Evolutionary conservation across 2,113 vertebrate genomes (phyloP), one percentile per base, ranked within the genome.

Genomic region (Haemorhous mexicanus): DNA sequence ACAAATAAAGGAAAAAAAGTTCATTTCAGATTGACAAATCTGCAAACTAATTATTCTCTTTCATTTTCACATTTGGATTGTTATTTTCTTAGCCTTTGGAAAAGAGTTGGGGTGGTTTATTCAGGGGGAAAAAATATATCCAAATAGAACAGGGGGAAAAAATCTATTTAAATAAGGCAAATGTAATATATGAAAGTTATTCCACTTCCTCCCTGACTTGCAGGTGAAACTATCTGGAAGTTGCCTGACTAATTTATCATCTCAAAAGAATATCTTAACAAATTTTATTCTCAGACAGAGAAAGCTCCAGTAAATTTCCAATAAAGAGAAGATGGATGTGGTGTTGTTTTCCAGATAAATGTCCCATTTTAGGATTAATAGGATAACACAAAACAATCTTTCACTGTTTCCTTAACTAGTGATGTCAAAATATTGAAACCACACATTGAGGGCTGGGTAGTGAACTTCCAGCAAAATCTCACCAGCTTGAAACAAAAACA

Each of bases 401-500:
- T 86, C 35, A 80, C 26, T 26, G 27, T 67, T 66, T 19, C 50
- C 79, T 80, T 67, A 83, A 74, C 41, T 6, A 64, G 20, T 1
- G 23, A 72, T 73, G 74, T 87, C 69, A 93, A 93, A 91, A 82
- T 53, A 79, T 6, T 56, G 41, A 87, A 89, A 92, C 21, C 75
- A 63, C 33, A 85, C 44, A 41, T 13, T 28, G 19, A 67, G 18
- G 33, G 32, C 37, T 76, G 37, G 16, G 28, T 16, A 28, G 55
- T 13, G 37, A 82, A 83, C 78, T 56, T 77, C 55, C 59, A 81
- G 67, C 44, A 84, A 41, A 78, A 79, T 43, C 81, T 87, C 81
- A 87, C 79, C 74, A 66, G 78, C 75, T 32, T 74, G 87, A 94
- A 93, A 95, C 49, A 39, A 77, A 93, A 94, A 56, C 82, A 76